These are phyloP conservation scores for Orthonyx spaldingii DNA, from an alignment of 2,113 vertebrate genomes.

Conservation along the genomic window DNA sequence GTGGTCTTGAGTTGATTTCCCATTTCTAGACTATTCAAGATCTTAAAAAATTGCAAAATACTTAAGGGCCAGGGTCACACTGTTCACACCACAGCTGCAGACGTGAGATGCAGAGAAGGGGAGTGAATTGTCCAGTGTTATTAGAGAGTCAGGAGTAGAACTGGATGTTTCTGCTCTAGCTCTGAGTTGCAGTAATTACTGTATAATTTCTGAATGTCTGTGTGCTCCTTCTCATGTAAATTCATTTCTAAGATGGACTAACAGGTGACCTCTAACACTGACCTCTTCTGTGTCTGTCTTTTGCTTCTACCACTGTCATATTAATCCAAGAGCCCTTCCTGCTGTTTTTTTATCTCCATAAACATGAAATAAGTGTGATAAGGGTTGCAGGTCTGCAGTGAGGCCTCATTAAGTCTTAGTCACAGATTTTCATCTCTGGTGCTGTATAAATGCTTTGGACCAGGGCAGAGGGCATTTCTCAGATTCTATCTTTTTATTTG, in stretches of 20 bases:
- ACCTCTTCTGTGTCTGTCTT: not conserved
- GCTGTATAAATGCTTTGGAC: not conserved
- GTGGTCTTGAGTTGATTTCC: not conserved
- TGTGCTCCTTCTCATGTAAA: not conserved
- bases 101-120: not conserved
- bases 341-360: not conserved
- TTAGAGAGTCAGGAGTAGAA: not conserved
- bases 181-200: not conserved
- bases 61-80: not conserved
- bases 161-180: not conserved
- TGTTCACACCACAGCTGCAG: not conserved
- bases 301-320: not conserved
- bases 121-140: not conserved
- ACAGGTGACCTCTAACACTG: not conserved
- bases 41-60: not conserved
- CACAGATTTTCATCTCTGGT: not conserved
- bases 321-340: not conserved
- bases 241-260: not conserved
- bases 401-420: not conserved
- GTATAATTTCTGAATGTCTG: not conserved
- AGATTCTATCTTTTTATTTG: rapidly evolving
- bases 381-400: not conserved
- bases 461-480: not conserved
- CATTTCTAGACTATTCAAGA: not conserved
- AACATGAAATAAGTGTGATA: not conserved